Evolutionary conservation across 2,888 invertebrate genomes (phyloP), one percentile per base, ranked within the genome.

Genomic region (Philhelius pedissequus): DNA sequence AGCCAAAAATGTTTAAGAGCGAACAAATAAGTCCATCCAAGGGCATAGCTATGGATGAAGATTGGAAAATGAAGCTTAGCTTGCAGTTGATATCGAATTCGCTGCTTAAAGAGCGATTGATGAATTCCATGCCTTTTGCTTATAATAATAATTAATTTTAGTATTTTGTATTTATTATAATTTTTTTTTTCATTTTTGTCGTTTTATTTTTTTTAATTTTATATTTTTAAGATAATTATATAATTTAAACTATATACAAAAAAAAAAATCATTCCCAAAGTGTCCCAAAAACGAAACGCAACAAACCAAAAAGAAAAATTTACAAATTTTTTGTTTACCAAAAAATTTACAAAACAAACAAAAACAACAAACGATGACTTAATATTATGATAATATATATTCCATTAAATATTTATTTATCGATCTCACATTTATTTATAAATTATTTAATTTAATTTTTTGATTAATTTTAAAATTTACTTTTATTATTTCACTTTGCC

Each of bases 51-150:
- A 86, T 90, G 74, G 90, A 89, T 80, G 91, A 91, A 74, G 91
- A 91, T 78, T 91, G 91, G 91, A 91, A 91, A 87, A 91, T 91
- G 91, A 91, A 91, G 88, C 87, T 91, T 43, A 91, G 91, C 86
- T 88, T 91, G 87, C 91, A 91, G 87, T 88, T 91, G 60, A 91
- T 91, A 79, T 91, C 91, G 66, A 91, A 91, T 88, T 90, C 91
- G 43, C 88, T 91, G 87, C 89, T 91, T 84, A 91, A 91, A 87
- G 91, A 91, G 87, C 90, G 91, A 32, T 87, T 91, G 60, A 88
- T 91, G 88, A 91, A 91, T 86, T 90, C 90, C 20, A 90, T 91
- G 89, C 91, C 91, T 87, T 91, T 90, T 88, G 89, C 91, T 56
- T 91, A 91, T 86, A 91, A 91, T 87, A 91, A 91, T 69, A 91